Base-by-base conservation (phyloP, 2,888 invertebrate genomes). In the Epirrhoe tristata region DNA sequence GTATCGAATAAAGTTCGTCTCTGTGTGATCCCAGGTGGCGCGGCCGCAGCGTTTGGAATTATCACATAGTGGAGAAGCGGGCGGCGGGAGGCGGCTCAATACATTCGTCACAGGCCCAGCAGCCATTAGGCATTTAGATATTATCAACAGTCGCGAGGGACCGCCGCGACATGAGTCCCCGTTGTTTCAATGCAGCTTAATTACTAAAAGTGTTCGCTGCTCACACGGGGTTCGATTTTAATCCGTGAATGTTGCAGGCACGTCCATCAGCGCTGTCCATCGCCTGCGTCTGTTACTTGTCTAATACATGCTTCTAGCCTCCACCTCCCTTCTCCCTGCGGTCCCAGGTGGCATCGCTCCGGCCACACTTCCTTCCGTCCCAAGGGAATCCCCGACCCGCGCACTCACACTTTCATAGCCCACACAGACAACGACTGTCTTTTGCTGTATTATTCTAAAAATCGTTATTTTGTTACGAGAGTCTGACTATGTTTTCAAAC, bases 81-180 rank as follows among this genome's bases (percentile, higher is more conserved):
- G 83, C 77, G 84, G 73, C 76, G 78, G 79, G 78, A 65, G 75
- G 76, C 77, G 81, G 84, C 87, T 85, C 90, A 89, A 92, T 91
- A 92, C 93, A 93, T 92, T 93, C 92, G 92, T 93, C 93, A 93
- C 93, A 91, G 91, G 91, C 93, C 91, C 94, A 93, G 91, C 93
- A 94, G 93, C 94, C 93, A 93, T 93, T 93, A 94, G 94, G 93
- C 92, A 93, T 94, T 94, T 94, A 93, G 94, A 93, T 94, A 93
- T 93, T 92, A 93, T 93, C 93, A 89, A 86, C 84, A 80, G 87
- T 86, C 91, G 83, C 88, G 79, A 77, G 85, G 90, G 92, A 90
- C 87, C 88, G 85, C 88, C 91, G 87, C 90, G 90, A 90, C 91
- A 90, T 88, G 87, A 81, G 87, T 84, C 78, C 62, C 82, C 86